Percentiles rank a stretch among this genome's conserved stretches.
Conservation (phyloP, 1,140 invertebrate genomes). For the Monomorium pharaonis region DNA sequence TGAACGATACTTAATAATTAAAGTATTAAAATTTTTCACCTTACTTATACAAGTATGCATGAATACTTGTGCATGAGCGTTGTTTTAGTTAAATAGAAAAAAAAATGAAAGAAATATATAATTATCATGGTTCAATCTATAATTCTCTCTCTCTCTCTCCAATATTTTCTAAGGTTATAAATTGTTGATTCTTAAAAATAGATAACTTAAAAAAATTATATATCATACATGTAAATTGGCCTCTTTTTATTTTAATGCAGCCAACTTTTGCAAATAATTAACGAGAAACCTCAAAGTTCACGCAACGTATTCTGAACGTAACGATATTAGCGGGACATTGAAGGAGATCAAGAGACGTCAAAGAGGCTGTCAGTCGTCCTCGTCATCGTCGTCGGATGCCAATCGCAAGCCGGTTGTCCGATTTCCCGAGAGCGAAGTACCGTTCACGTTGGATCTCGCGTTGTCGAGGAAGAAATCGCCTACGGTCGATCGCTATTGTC, state of each 20-base stretch:
- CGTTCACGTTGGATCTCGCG: conserved; percentile 27
- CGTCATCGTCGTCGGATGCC: conserved; percentile 22
- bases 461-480: conserved; percentile 20
- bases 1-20: too few relatives aligned
- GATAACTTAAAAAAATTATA: background rate
- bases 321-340: conserved; percentile 20
- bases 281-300: background rate
- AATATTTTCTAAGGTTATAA: background rate
- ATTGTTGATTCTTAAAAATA: background rate
- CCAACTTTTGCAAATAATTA: background rate
- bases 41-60: too few relatives aligned
- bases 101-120: background rate
- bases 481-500: conserved; percentile 42
- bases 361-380: conserved; percentile 18
- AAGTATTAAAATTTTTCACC: too few relatives aligned
- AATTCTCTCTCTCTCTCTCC: too few relatives aligned
- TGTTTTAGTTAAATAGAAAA: background rate
- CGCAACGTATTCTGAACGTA: background rate
- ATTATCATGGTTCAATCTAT: background rate
- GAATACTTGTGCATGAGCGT: too few relatives aligned
- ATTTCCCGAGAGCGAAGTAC: conserved; percentile 43
- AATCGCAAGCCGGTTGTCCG: conserved; percentile 31
- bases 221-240: background rate
- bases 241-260: background rate
- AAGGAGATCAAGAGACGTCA: conserved; percentile 7